A percentile compares a stretch with the other conserved stretches of the same genome.
Conservation (phyloP, 2,113 vertebrate genomes). For the Prionailurus viverrinus region DNA sequence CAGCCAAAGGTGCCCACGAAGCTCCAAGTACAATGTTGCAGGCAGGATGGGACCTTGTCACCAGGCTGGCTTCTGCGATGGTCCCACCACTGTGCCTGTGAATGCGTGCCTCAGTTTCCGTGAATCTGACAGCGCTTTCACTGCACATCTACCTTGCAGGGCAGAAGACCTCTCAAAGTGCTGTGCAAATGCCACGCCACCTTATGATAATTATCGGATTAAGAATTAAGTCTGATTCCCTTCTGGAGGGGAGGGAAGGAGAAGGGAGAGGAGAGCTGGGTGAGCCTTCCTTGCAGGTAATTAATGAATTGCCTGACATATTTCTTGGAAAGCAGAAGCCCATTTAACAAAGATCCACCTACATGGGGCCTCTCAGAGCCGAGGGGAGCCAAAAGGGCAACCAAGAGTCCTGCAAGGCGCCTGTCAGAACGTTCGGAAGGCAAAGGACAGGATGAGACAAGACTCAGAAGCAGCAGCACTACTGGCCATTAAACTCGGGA, state of each 20-base stretch:
- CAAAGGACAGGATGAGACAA: conserved; percentile 14
- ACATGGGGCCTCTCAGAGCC: conserved; percentile 62
- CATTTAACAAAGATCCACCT: conserved; percentile 80
- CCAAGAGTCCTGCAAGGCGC: conserved; percentile 63
- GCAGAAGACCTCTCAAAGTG: conserved; percentile 5
- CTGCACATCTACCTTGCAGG: not conserved
- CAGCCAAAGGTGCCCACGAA: not conserved
- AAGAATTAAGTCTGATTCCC: conserved; percentile 71
- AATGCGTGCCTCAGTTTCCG: not conserved
- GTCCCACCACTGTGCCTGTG: not conserved
- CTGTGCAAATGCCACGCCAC: conserved; percentile 39
- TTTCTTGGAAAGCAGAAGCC: conserved; percentile 78
- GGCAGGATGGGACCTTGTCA: not conserved
- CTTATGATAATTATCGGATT: conserved; percentile 53
- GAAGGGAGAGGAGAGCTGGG: not conserved
- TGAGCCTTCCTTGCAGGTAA: conserved; percentile 65
- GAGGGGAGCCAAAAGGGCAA: conserved; percentile 74
- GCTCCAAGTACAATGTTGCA: too few relatives aligned
- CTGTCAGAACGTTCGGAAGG: not conserved
- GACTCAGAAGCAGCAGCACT: not conserved
- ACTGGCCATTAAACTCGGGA: not conserved
- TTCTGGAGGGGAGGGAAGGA: not conserved
- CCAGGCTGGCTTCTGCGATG: not conserved
- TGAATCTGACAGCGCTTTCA: not conserved
- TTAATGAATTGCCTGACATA: conserved; percentile 46